These are phyloP conservation scores for Ips typographus DNA, from an alignment of 1,140 invertebrate genomes.

Conservation along the genomic window DNA sequence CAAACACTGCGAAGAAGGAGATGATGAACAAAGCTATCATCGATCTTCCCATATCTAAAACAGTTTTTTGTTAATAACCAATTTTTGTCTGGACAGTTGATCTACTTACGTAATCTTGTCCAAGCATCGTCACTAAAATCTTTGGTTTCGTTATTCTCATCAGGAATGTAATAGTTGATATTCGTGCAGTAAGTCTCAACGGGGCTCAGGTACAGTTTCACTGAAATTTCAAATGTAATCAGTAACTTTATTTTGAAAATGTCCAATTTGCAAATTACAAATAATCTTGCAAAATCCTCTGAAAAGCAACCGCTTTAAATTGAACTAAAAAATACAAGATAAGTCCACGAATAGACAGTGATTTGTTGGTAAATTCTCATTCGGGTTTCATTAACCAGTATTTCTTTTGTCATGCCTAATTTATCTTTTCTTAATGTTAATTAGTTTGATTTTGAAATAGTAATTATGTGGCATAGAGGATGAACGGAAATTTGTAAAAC, in stretches of 20 bases:
- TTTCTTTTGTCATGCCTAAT: conserved; percentile 6
- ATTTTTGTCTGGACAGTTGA: background rate
- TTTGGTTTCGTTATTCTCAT: conserved; percentile 79
- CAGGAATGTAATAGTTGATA: conserved; percentile 89
- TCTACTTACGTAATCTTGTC: conserved; percentile 75
- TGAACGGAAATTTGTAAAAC: conserved; percentile 3
- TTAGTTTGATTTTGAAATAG: background rate
- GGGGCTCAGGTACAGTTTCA: conserved; percentile 86
- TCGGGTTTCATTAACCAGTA: background rate
- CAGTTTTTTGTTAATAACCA: conserved; percentile 13
- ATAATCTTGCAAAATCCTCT: conserved; percentile 8
- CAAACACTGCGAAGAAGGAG: conserved; percentile 84
- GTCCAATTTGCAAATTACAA: conserved; percentile 1
- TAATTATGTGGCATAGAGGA: background rate
- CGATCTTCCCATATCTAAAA: conserved; percentile 86
- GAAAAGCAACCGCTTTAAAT: too few relatives aligned
- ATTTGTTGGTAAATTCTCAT: conserved; percentile 2
- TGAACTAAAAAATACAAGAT: background rate
- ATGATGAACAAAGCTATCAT: conserved; percentile 90
- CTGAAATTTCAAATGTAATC: conserved; percentile 60
- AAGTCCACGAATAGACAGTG: conserved; percentile 3
- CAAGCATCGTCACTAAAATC: conserved; percentile 80
- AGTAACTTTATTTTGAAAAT: conserved; percentile 20
- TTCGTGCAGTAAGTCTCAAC: conserved; percentile 94
- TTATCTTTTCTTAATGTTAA: conserved; percentile 2